Evolutionary conservation across 2,888 invertebrate genomes (phyloP), one percentile per base, ranked within the genome.

Genomic region (Argynnis bischoffii): DNA sequence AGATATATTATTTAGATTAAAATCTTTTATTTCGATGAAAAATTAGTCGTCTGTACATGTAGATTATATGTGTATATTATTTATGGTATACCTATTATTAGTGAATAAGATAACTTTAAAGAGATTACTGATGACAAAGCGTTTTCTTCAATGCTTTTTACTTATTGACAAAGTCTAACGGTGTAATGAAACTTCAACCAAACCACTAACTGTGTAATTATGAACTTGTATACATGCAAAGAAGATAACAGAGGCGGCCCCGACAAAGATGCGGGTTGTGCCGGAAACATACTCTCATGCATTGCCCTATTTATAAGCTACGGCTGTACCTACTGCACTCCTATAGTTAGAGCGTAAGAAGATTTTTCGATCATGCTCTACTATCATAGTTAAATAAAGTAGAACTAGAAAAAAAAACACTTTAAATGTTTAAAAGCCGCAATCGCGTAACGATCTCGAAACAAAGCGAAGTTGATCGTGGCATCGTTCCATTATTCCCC

Each of bases 281-380:
- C 83, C 83, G 88, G 88, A 88, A 87, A 85, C 80, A 81, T 82
- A 81, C 83, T 84, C 82, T 81, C 84, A 79, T 83, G 83, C 76
- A 81, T 77, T 85, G 87, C 79, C 85, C 88, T 88, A 89, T 89
- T 89, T 87, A 88, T 86, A 85, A 74, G 75, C 74, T 73, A 73
- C 74, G 72, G 76, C 71, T 73, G 74, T 72, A 73, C 5, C 4
- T 26, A 5, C 73, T 73, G 75, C 71, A 72, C 73, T 66, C 60
- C 64, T 67, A 55, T 47, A 64, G 56, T 54, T 53, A 16, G 50
- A 8, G 11, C 16, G n/a, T 51, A 8, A 16, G 50, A 16, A 8
- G 11, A 51, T 41, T n/a, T 50, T 50, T 51, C 26, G 50, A 51
- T n/a, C 50, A 11, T 51, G n/a, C 50, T 16, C 6, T 8, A 16